A percentile compares a stretch with the other conserved stretches of the same genome.
Conservation (phyloP, 2,797 vertebrate genomes). For the Pipistrellus pipistrellus region DNA sequence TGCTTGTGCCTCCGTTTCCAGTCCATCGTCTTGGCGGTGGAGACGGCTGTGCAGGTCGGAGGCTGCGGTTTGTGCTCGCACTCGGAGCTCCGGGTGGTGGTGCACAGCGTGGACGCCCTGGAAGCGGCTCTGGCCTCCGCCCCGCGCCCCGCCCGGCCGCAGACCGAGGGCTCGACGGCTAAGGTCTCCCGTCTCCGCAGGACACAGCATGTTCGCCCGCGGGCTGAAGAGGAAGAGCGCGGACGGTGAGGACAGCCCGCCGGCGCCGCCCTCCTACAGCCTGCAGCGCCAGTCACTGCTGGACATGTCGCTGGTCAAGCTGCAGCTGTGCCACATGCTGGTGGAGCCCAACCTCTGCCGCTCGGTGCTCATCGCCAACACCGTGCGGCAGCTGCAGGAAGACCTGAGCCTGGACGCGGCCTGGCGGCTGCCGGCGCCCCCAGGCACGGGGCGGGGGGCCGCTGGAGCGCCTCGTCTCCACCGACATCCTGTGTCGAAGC, state of each 20-base stretch:
- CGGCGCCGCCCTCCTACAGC: slow-evolving; percentile 92
- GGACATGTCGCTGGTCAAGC: slow-evolving; percentile 99
- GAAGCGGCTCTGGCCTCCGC: no score
- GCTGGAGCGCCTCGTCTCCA: slow-evolving; percentile 93
- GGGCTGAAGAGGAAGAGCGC: slow-evolving; percentile 96
- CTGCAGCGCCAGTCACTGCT: slow-evolving; percentile 97
- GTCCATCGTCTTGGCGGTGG: neutral
- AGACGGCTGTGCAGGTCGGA: neutral
- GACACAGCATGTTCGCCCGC: slow-evolving; percentile 94
- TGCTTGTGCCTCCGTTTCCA: neutral
- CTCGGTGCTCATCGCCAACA: slow-evolving; percentile 98
- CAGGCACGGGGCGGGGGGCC: slow-evolving; percentile 89
- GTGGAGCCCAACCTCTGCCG: slow-evolving; percentile 97
- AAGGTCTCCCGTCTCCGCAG: slow-evolving; percentile 35
- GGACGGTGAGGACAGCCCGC: slow-evolving; percentile 90
- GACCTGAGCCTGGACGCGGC: slow-evolving; percentile 98
- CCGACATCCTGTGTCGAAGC: slow-evolving; percentile 94
- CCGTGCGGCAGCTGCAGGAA: slow-evolving; percentile 98
- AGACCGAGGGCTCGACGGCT: neutral
- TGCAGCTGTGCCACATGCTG: slow-evolving; percentile 99
- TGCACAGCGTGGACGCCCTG: neutral
- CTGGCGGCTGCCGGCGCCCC: slow-evolving; percentile 92
- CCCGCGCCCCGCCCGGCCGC: no score
- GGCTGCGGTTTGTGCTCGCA: neutral
- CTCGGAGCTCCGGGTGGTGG: neutral